Evolutionary conservation across 2,888 invertebrate genomes (phyloP).

Genomic region (Oeneis ivallda): DNA sequence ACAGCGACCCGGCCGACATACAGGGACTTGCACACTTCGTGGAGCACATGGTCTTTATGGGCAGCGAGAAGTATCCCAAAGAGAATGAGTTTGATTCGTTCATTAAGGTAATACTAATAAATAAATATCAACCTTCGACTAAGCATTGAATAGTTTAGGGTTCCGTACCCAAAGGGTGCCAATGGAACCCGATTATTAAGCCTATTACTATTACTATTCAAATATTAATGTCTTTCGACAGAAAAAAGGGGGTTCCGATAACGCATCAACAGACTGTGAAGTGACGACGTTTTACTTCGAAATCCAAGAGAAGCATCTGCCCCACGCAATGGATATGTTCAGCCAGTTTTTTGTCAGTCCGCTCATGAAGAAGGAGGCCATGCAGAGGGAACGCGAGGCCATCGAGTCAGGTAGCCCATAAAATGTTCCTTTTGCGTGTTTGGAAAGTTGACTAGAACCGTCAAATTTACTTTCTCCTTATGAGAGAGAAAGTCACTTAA

Average conservation of each 20-base stretch:
- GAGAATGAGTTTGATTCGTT: constrained; percentile 93
- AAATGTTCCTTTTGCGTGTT: background rate
- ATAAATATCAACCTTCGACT: background rate
- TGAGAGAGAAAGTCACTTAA: too few species aligned
- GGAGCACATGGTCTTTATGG: constrained; percentile 98
- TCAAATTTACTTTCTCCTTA: background rate
- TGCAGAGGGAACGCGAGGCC: constrained; percentile 92
- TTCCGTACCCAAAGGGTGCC: too few species aligned
- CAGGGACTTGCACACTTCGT: constrained; percentile 93
- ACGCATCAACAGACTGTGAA: constrained; percentile 94
- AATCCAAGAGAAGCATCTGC: constrained; percentile 89
- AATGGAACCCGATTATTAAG: background rate
- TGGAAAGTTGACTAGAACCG: background rate
- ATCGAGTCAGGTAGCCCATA: constrained; percentile 87
- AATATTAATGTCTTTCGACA: constrained; percentile 43
- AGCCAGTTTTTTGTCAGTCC: constrained; percentile 94
- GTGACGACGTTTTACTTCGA: constrained; percentile 94
- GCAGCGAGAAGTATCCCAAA: constrained; percentile 92
- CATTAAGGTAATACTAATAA: constrained; percentile 77
- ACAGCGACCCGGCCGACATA: constrained; percentile 88
- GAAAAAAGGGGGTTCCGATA: constrained; percentile 92
- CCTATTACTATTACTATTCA: too few species aligned
- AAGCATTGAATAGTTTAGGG: too few species aligned
- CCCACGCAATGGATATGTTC: constrained; percentile 90
- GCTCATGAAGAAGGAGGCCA: constrained; percentile 90